Percentiles rank a stretch among this genome's conserved stretches.
These are phyloP conservation scores for Xenopus laevis DNA, from an alignment of 2,113 vertebrate genomes.

Conservation along the genomic window DNA sequence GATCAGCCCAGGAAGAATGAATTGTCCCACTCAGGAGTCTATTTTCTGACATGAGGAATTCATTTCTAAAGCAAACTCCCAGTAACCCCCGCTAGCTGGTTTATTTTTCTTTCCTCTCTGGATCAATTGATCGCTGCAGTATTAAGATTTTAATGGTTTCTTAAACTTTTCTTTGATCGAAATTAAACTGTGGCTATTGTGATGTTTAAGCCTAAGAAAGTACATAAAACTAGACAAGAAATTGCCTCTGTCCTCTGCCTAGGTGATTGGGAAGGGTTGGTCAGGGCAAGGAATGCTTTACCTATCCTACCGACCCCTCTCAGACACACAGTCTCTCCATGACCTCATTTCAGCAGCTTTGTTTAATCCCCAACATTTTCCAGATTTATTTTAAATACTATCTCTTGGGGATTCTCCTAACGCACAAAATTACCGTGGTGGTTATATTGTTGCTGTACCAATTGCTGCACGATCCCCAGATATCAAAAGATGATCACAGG, in stretches of 20 bases:
- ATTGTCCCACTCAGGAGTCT: neutral
- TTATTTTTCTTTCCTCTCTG: neutral
- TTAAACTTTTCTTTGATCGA: conserved; percentile 45
- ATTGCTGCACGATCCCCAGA: too few relatives aligned
- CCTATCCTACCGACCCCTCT: conserved; percentile 37
- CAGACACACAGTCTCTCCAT: conserved; percentile 48
- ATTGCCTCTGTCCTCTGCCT: neutral
- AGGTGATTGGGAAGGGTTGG: neutral
- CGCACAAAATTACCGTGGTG: conserved; percentile 2
- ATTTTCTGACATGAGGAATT: neutral
- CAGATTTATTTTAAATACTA: conserved; percentile 34
- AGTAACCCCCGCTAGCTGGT: neutral
- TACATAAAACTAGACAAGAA: conserved; percentile 26
- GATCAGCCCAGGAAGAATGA: neutral
- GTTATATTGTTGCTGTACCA: neutral
- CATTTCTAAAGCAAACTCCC: conserved; percentile 1
- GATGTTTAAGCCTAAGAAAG: conserved; percentile 1
- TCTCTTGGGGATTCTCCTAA: conserved; percentile 20
- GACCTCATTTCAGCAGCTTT: conserved; percentile 51
- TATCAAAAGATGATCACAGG: too few relatives aligned
- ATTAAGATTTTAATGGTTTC: conserved; percentile 40
- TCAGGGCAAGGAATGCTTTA: conserved; percentile 36
- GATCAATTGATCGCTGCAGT: neutral
- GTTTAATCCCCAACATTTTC: conserved; percentile 43
- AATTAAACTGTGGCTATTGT: too few relatives aligned